Conservation (phyloP, 1,140 invertebrate species). For the Pseudachorutes palmiensis region DNA sequence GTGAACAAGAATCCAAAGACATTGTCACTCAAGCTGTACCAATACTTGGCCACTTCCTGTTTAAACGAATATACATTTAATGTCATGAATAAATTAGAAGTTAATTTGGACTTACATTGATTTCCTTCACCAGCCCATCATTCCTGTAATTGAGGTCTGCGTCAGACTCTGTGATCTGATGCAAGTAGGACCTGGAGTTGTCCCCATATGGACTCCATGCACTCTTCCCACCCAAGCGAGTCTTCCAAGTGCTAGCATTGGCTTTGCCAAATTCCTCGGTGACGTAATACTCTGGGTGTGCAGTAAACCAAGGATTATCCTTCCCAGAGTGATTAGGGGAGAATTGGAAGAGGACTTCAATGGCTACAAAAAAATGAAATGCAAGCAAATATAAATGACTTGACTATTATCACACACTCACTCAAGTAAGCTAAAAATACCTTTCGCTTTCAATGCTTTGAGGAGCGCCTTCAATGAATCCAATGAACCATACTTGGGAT, state of each 20-base stretch:
- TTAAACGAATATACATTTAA: too few species aligned
- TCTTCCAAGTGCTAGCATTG: slow-evolving; percentile 16
- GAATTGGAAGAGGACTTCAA: slow-evolving; percentile 18
- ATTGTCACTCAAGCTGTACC: slow-evolving; percentile 59
- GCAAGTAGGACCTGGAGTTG: slow-evolving; percentile 16
- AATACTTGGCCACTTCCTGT: slow-evolving; percentile 55
- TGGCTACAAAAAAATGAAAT: not conserved
- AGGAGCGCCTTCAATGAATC: slow-evolving; percentile 33
- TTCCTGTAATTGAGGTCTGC: slow-evolving; percentile 39
- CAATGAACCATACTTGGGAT: slow-evolving; percentile 42
- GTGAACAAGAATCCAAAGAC: slow-evolving; percentile 58
- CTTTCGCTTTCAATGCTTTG: slow-evolving; percentile 41
- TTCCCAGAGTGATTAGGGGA: slow-evolving; percentile 30
- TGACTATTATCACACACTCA: not conserved
- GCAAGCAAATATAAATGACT: not conserved
- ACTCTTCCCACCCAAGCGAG: not conserved
- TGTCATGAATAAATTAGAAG: too few species aligned
- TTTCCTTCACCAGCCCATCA: slow-evolving; percentile 26
- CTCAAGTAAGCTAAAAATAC: too few species aligned
- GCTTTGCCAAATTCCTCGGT: slow-evolving; percentile 4
- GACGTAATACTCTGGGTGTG: slow-evolving; percentile 21
- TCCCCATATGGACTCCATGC: slow-evolving; percentile 22
- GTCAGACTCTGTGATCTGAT: slow-evolving; percentile 22
- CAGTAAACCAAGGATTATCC: slow-evolving; percentile 26
- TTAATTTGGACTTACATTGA: slow-evolving; percentile 26